Evolutionary conservation across 2,113 vertebrate genomes (phyloP).

Genomic region (Tretioscincus oriximinensis): DNA sequence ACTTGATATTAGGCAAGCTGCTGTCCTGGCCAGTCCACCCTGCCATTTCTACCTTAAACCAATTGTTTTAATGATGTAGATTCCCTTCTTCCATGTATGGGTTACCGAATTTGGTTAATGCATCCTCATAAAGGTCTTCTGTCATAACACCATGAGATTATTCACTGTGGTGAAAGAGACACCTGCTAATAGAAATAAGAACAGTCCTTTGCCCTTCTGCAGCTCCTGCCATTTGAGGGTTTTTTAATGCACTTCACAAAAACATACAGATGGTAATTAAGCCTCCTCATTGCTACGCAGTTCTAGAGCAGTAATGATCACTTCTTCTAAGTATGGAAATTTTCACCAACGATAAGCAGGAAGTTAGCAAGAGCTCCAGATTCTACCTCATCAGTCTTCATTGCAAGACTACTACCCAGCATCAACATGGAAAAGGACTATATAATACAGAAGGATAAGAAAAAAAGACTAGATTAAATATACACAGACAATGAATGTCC

Average conservation of each 20-base stretch:
- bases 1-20: no score
- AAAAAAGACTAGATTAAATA: not conserved
- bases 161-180: conserved; percentile 1
- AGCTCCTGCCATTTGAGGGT: conserved; percentile 12
- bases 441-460: not conserved
- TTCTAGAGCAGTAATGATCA: not conserved
- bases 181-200: conserved; percentile 12
- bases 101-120: conserved; percentile 25
- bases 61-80: conserved; percentile 19
- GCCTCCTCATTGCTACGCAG: not conserved
- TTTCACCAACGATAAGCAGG: not conserved
- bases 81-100: not conserved
- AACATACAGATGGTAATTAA: conserved; percentile 14
- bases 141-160: conserved; percentile 34
- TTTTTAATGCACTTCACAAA: not conserved
- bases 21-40: no score
- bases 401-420: not conserved
- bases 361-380: conserved; percentile 5
- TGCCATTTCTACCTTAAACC: not conserved
- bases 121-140: not conserved
- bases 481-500: not conserved
- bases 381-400: not conserved
- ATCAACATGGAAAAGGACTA: not conserved
- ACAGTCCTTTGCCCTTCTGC: conserved; percentile 25
- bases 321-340: not conserved